These are phyloP conservation scores for Enteromius paludinosus DNA, from an alignment of 2,797 vertebrate genomes.

Conservation along the genomic window DNA sequence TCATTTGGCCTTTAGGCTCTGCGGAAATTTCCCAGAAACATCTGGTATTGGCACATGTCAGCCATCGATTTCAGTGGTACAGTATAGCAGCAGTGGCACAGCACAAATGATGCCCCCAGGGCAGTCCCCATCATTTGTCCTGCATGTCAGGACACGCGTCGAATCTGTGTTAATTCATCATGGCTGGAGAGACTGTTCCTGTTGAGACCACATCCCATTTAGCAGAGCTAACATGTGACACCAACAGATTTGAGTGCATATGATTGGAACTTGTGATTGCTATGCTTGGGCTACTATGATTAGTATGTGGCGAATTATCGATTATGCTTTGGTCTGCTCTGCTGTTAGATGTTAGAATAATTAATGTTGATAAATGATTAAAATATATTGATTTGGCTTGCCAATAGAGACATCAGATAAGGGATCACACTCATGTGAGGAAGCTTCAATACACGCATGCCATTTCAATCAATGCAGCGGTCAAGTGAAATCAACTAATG, in stretches of 20 bases:
- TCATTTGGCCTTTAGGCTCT: constrained; percentile 25
- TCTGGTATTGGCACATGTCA: constrained; percentile 39
- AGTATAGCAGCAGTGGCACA: constrained; percentile 16
- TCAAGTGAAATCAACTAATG: neutral
- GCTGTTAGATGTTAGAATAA: constrained; percentile 4
- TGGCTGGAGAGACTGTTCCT: constrained; percentile 20
- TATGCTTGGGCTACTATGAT: constrained; percentile 4
- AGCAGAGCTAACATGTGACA: constrained; percentile 5
- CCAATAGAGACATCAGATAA: constrained; percentile 9
- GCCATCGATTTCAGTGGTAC: constrained; percentile 35
- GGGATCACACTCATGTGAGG: neutral
- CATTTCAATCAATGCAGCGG: neutral
- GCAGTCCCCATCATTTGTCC: constrained; percentile 32
- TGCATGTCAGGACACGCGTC: constrained; percentile 9
- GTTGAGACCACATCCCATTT: neutral
- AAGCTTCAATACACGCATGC: constrained; percentile 2
- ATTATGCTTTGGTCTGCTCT: neutral
- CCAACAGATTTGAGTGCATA: constrained; percentile 10
- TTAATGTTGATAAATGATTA: constrained; percentile 30
- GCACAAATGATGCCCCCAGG: constrained; percentile 26
- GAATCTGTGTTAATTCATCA: constrained; percentile 21
- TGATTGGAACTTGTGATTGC: neutral
- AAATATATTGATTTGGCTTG: constrained; percentile 21
- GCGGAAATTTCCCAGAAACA: constrained; percentile 19
- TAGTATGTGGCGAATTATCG: constrained; percentile 1